Base-by-base conservation (phyloP, 2,888 invertebrate species). In the Syritta pipiens region DNA sequence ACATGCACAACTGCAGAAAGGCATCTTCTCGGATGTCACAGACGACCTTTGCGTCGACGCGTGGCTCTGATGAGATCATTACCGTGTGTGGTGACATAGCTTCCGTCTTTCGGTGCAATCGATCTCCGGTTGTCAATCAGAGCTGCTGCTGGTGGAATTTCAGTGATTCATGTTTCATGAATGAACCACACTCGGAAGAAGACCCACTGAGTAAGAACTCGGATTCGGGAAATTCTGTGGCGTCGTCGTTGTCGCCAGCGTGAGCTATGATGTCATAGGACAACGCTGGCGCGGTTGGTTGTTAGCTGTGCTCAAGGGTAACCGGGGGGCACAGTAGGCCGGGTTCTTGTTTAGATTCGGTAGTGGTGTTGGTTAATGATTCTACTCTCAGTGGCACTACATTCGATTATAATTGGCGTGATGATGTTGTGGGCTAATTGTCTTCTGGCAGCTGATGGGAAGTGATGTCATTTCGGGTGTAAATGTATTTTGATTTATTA, bases 211-310 rank as follows among this genome's bases (percentile, higher is more conserved):
- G 48, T 79, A 72, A 79, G n/a, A 46, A 22, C 17, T 5, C 4
- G 19, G 35, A 26, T 55, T 79, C 35, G 60, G 55, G 37, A 65
- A 74, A 48, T 44, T 19, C 69, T n/a, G n/a, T n/a, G n/a, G n/a
- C n/a, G n/a, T n/a, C n/a, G n/a, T n/a, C n/a, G n/a, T n/a, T n/a
- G n/a, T n/a, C n/a, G n/a, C n/a, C n/a, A n/a, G n/a, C n/a, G n/a
- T n/a, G n/a, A n/a, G n/a, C n/a, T 6, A 75, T 77, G 77, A 77
- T 77, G 65, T 71, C 71, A 77, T 59, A 46, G n/a, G 30, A n/a
- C 22, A 63, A 44, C 28, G 17, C 57, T 71, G 77, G 65, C 71
- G 71, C 65, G 10, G 4, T 14, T 6, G n/a, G 14, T 49, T 1
- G 17, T n/a, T 55, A 19, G n/a, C n/a, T 26, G 48, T 9, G 24